Percentiles rank a stretch among this genome's conserved stretches.
Conservation (phyloP, 2,797 vertebrate genomes). For the Natrix natrix region DNA sequence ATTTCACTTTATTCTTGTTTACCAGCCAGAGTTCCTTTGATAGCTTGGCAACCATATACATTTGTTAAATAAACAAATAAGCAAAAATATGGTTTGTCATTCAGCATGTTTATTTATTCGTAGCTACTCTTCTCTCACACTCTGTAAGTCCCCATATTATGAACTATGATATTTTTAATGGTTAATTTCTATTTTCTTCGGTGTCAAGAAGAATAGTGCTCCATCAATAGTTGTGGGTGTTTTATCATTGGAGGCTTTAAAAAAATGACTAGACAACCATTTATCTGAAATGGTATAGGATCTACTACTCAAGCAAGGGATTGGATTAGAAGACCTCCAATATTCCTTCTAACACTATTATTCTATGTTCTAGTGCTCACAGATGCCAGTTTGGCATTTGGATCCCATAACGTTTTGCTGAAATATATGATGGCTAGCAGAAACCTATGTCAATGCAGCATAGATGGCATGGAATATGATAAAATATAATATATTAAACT, state of each 20-base stretch:
- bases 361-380: background rate
- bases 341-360: background rate
- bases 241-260: background rate
- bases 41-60: background rate
- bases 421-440: background rate
- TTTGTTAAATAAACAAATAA: background rate
- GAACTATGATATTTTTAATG: background rate
- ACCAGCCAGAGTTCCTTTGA: background rate
- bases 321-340: background rate
- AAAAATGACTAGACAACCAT: background rate
- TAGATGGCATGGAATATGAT: background rate
- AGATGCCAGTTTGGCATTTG: background rate
- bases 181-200: background rate
- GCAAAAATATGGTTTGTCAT: background rate
- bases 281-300: background rate
- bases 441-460: background rate
- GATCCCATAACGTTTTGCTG: background rate
- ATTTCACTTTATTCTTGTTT: background rate
- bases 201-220: background rate
- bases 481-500: background rate
- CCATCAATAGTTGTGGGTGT: background rate
- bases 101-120: slow-evolving; percentile 11
- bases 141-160: background rate
- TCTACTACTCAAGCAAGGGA: background rate
- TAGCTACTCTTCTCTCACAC: slow-evolving; percentile 9